Percentiles rank a stretch among this genome's conserved stretches.
Evolutionary conservation across 1,140 invertebrate species (phyloP).

Genomic region (Drosophila leontia): DNA sequence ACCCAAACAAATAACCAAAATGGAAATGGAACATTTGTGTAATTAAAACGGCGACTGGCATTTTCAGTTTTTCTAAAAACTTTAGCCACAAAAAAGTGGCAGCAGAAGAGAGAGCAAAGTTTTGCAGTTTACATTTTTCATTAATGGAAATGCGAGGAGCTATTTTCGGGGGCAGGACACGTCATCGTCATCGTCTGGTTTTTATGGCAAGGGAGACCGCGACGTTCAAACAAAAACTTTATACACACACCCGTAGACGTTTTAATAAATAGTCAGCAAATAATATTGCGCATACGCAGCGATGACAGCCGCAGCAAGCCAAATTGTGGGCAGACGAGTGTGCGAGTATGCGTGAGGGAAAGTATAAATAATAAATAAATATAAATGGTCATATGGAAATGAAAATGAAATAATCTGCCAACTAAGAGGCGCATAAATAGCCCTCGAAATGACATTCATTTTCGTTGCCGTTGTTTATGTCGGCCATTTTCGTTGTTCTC

Average conservation of each 20-base stretch:
- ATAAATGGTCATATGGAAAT: constrained; percentile 69
- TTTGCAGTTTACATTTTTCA: constrained; percentile 54
- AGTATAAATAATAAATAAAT: constrained; percentile 79
- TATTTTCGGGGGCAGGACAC: constrained; percentile 43
- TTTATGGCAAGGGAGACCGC: constrained; percentile 27
- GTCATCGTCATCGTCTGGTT: constrained; percentile 54
- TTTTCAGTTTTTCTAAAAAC: constrained; percentile 39
- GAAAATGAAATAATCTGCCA: constrained; percentile 81
- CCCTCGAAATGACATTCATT: constrained; percentile 74
- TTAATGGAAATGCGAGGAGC: constrained; percentile 30
- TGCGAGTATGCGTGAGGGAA: constrained; percentile 23
- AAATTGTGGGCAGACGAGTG: constrained; percentile 46
- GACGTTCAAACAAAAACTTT: constrained; percentile 31
- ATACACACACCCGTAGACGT: constrained; percentile 4
- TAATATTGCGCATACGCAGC: constrained; percentile 65
- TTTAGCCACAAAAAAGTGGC: constrained; percentile 25
- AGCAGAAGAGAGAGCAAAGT: constrained; percentile 15
- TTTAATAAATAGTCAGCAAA: constrained; percentile 60
- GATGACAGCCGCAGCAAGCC: constrained; percentile 46
- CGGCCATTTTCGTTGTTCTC: constrained; percentile 58
- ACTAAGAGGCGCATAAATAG: constrained; percentile 81
- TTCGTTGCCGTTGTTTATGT: constrained; percentile 68
- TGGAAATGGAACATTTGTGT: constrained; percentile 39
- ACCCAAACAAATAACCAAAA: constrained; percentile 29
- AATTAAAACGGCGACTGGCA: constrained; percentile 35